Conservation (phyloP, 2,797 vertebrate species). For the Cheirogaleus major region DNA sequence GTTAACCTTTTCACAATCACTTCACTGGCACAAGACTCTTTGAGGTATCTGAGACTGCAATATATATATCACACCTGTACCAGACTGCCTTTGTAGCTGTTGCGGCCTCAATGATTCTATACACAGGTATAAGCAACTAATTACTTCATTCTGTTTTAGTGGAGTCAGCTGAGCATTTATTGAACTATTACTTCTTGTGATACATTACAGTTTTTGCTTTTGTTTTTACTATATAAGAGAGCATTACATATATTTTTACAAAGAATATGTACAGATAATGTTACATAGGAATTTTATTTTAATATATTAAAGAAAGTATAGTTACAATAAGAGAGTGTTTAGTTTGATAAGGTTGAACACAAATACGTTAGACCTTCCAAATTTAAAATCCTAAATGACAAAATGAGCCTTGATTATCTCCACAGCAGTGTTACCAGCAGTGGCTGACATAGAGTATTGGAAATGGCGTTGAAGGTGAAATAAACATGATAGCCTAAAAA, state of each 20-base stretch:
- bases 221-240: neutral
- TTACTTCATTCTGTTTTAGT: neutral
- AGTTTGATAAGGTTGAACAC: neutral
- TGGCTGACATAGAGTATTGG: neutral
- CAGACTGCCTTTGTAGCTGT: neutral
- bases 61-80: neutral
- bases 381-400: constrained; percentile 15
- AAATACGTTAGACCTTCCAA: neutral
- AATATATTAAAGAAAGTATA: neutral
- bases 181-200: neutral
- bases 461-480: neutral
- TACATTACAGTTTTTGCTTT: neutral
- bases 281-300: constrained; percentile 18
- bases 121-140: neutral
- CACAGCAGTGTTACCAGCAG: neutral
- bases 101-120: neutral
- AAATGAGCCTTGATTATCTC: neutral
- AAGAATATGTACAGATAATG: neutral
- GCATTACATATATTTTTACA: neutral
- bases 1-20: neutral
- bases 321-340: neutral
- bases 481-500: neutral
- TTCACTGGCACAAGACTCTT: neutral
- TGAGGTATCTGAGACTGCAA: neutral
- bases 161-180: neutral